Conservation (phyloP, 2,888 invertebrate species). For the Drosophila lutescens region DNA sequence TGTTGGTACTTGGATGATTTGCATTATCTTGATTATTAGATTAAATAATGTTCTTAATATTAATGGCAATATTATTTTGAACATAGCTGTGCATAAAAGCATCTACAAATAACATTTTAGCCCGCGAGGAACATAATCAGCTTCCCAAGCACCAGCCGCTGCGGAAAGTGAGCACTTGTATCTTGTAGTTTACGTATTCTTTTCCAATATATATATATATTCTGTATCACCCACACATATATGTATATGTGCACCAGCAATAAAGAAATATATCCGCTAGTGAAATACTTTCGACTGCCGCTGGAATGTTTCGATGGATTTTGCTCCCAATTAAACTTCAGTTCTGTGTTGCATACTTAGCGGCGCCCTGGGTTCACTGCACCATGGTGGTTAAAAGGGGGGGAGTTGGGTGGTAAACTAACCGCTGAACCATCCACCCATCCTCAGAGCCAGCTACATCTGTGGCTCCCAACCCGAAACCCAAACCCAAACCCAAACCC, state of each 20-base stretch:
- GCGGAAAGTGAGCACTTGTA: conserved; percentile 3
- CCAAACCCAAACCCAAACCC: neutral
- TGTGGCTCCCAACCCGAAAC: conserved; percentile 15
- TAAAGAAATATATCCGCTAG: conserved; percentile 42
- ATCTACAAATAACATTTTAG: neutral
- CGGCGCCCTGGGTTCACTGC: conserved; percentile 62
- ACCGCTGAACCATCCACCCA: conserved; percentile 32
- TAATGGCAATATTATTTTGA: neutral
- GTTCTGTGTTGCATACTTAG: conserved; percentile 62
- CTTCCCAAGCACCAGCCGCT: conserved; percentile 8
- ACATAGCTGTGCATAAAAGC: neutral
- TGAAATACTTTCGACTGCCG: conserved; percentile 21
- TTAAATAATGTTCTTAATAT: neutral
- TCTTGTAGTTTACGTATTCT: neutral
- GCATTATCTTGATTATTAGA: too few relatives aligned
- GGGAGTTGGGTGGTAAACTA: neutral
- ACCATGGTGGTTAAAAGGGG: conserved; percentile 40
- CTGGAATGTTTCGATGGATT: conserved; percentile 31
- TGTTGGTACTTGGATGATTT: neutral
- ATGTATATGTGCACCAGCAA: conserved; percentile 13
- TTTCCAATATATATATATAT: neutral
- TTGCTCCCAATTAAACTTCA: conserved; percentile 60
- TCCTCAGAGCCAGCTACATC: conserved; percentile 8
- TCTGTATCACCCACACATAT: neutral
- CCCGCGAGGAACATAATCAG: neutral